phyloP scores from a whole-genome alignment of 2,888 invertebrate species.

The Philhelius pedissequus region DNA sequence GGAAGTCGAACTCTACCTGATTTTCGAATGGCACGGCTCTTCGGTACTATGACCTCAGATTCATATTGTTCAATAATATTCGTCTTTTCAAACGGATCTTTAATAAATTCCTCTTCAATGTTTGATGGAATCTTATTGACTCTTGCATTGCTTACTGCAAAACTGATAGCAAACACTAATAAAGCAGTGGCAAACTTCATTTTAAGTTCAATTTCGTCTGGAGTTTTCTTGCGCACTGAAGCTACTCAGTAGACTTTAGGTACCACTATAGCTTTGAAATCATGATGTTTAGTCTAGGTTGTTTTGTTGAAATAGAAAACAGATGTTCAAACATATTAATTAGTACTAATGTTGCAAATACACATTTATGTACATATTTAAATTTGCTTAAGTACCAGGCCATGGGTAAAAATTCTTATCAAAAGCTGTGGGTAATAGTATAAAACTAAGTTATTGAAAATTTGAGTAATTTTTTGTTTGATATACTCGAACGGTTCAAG shows the following conservation, averaged over 20 bases:
- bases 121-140: neutral
- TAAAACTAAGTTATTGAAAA: too few relatives aligned
- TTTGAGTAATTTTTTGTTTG: too few relatives aligned
- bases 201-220: neutral
- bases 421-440: too few relatives aligned
- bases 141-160: constrained; percentile 4
- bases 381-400: neutral
- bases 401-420: too few relatives aligned
- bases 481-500: too few relatives aligned
- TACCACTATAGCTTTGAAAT: neutral
- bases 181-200: constrained; percentile 31
- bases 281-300: neutral
- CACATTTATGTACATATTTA: neutral
- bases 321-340: neutral
- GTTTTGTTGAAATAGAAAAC: neutral
- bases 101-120: too few relatives aligned
- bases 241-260: too few relatives aligned
- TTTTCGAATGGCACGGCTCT: neutral
- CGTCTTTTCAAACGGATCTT: too few relatives aligned
- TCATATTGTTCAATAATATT: neutral
- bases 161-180: constrained; percentile 21
- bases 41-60: neutral
- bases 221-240: neutral
- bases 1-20: neutral
- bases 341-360: neutral